phyloP scores from a whole-genome alignment of 1,140 invertebrate species.

The Harpegnathos saltator region DNA sequence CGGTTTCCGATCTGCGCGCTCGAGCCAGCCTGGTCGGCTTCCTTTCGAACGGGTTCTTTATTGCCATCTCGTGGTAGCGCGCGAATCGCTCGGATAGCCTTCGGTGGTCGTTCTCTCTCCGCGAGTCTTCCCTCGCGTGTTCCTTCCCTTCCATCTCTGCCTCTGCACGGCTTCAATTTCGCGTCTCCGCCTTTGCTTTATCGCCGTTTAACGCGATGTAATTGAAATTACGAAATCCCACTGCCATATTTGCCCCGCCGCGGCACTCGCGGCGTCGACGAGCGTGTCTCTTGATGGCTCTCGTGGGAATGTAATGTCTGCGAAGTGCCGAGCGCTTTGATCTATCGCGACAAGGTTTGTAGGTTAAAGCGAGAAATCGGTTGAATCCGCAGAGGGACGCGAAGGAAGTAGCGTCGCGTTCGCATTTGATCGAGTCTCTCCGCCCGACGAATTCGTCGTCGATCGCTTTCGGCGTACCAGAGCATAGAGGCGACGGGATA shows the following conservation, averaged over 20 bases:
- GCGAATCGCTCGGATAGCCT: slow-evolving; percentile 35
- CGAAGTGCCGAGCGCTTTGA: slow-evolving; percentile 2
- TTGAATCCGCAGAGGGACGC: background rate
- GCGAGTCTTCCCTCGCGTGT: background rate
- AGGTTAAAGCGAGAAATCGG: no score
- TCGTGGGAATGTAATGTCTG: slow-evolving; percentile 47
- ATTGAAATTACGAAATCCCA: slow-evolving; percentile 47
- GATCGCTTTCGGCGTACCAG: background rate
- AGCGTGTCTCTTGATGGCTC: slow-evolving; percentile 43
- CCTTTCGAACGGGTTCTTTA: slow-evolving; percentile 42
- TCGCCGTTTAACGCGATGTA: slow-evolving; percentile 46
- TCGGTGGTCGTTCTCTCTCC: background rate
- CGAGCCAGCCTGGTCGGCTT: no score
- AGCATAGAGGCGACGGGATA: background rate
- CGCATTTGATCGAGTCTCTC: background rate
- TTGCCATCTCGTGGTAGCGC: slow-evolving; percentile 13
- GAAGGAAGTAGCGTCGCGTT: background rate
- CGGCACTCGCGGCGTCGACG: slow-evolving; percentile 1
- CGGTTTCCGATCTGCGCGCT: no score
- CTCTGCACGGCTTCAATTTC: slow-evolving; percentile 35
- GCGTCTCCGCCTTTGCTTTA: slow-evolving; percentile 29
- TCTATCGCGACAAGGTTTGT: slow-evolving; percentile 22
- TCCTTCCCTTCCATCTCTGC: background rate
- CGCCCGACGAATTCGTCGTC: background rate
- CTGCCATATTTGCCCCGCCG: slow-evolving; percentile 30